Conservation (phyloP, 2,113 vertebrate species). For the Bambusicola thoracicus region DNA sequence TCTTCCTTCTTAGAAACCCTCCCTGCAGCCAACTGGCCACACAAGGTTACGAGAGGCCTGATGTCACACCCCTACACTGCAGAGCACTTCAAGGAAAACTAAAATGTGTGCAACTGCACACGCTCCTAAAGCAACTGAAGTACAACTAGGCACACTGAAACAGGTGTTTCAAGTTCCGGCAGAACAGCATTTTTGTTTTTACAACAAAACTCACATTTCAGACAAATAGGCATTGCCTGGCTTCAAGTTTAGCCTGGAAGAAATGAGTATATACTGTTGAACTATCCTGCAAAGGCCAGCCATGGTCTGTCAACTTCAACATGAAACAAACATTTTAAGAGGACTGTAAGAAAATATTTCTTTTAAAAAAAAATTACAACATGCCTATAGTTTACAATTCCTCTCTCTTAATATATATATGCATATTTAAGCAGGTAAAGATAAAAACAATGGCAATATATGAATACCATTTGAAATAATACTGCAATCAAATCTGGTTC, state of each 20-base stretch:
- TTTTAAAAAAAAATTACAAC: neutral
- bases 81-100: neutral
- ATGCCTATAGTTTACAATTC: neutral
- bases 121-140: constrained; percentile 10
- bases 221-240: neutral
- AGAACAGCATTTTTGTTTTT: constrained; percentile 13
- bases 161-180: constrained; percentile 30
- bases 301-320: neutral
- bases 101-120: neutral
- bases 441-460: neutral
- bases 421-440: neutral
- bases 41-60: neutral
- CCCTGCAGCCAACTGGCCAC: neutral
- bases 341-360: neutral
- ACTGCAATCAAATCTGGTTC: neutral
- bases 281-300: neutral
- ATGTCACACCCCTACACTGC: neutral
- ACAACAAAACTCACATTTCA: neutral
- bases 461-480: neutral
- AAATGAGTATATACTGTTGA: neutral
- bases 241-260: constrained; percentile 7
- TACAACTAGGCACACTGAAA: constrained; percentile 18
- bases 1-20: neutral
- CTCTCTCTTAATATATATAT: neutral
- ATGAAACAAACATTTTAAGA: neutral